These are phyloP conservation scores for Pyrrhosoma nymphula DNA, from an alignment of 2,888 invertebrate species.

Conservation along the genomic window DNA sequence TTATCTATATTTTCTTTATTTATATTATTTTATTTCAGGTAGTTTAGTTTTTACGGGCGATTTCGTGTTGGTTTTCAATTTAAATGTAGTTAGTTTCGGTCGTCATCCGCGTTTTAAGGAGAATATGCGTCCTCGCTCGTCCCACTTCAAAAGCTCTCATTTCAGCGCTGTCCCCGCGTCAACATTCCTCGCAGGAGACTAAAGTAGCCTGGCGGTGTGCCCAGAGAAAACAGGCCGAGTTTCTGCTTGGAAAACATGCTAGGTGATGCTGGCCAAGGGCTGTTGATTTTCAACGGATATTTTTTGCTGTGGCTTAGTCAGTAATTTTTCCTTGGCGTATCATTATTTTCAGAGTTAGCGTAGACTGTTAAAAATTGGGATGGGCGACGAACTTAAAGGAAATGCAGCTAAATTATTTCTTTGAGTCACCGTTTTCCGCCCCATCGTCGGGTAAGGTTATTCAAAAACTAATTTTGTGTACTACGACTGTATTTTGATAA, in stretches of 20 bases:
- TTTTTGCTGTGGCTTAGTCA: conserved; percentile 5
- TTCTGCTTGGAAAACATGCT: conserved; percentile 4
- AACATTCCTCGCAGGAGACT: neutral
- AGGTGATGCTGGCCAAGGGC: neutral
- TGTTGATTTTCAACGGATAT: conserved; percentile 69
- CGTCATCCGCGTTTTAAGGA: neutral
- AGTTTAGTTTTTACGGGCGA: neutral
- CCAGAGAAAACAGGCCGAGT: neutral
- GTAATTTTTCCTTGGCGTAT: too few species aligned
- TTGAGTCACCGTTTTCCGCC: too few species aligned
- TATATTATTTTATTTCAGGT: too few species aligned
- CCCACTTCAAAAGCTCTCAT: neutral
- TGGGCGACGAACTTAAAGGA: too few species aligned
- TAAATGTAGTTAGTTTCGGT: neutral
- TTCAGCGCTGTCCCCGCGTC: neutral
- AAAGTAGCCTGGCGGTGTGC: neutral
- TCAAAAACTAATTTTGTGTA: too few species aligned
- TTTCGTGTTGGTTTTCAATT: neutral
- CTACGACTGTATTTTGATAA: too few species aligned
- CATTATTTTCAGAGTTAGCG: too few species aligned
- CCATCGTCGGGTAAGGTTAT: too few species aligned
- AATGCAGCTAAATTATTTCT: too few species aligned
- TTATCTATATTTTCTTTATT: too few species aligned
- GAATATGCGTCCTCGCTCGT: neutral
- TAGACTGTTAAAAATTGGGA: too few species aligned